A percentile compares a stretch with the other conserved stretches of the same genome.
Conservation (phyloP, 2,113 vertebrate species). For the Panthera leo region DNA sequence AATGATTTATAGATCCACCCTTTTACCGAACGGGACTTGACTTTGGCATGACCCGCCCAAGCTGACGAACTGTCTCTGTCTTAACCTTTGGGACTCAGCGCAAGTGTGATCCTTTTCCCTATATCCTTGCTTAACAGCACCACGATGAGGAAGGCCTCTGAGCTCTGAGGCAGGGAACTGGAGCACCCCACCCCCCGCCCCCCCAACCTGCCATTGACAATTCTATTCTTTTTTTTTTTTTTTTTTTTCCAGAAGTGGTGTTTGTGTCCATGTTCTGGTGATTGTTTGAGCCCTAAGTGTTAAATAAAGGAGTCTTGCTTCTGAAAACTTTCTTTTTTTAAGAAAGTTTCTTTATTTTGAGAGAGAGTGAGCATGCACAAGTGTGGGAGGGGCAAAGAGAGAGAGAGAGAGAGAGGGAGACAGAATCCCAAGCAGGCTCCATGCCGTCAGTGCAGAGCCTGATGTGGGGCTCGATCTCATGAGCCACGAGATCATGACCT, state of each 20-base stretch:
- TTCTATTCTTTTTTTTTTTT: background rate
- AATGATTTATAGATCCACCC: slow-evolving; percentile 37
- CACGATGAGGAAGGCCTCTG: background rate
- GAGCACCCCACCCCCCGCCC: background rate
- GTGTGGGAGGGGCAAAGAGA: no score
- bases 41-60: background rate
- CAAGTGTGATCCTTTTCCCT: background rate
- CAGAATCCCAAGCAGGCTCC: no score
- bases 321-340: background rate
- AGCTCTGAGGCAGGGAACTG: no score
- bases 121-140: background rate
- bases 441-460: no score
- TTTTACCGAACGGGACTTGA: slow-evolving; percentile 27
- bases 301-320: background rate
- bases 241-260: background rate
- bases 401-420: no score
- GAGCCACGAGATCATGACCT: no score
- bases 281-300: background rate
- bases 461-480: no score
- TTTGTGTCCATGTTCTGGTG: background rate
- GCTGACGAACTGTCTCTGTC: background rate
- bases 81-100: background rate
- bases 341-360: background rate
- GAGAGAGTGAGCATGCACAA: no score
- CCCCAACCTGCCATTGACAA: background rate